These are phyloP conservation scores for Helicoverpa armigera DNA, from an alignment of 1,140 invertebrate genomes.

Conservation along the genomic window DNA sequence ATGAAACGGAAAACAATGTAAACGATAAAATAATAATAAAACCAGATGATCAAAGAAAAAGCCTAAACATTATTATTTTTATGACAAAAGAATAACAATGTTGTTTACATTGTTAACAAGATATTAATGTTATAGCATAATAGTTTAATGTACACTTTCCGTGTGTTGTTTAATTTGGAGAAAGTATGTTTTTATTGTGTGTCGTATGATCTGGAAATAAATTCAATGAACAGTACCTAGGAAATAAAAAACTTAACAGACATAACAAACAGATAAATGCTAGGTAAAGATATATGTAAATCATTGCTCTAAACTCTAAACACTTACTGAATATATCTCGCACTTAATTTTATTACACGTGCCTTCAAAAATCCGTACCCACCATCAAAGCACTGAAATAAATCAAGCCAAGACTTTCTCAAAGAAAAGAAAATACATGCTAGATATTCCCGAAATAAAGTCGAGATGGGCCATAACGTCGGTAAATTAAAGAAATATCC, in stretches of 20 bases:
- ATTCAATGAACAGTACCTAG: no score
- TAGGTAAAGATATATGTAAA: no score
- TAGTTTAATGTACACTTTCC: no score
- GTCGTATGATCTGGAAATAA: no score
- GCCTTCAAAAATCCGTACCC: background rate
- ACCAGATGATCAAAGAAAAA: background rate
- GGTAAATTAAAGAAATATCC: slow-evolving; percentile 32
- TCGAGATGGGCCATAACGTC: slow-evolving; percentile 10
- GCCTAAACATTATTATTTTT: background rate
- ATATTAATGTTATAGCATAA: no score
- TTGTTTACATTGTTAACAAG: background rate
- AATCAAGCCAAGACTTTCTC: background rate
- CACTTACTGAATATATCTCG: background rate
- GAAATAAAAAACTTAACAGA: no score
- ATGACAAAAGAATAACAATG: background rate
- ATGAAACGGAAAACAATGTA: background rate
- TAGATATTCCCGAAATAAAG: slow-evolving; percentile 15
- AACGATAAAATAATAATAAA: background rate
- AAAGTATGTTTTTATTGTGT: no score
- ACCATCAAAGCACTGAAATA: background rate
- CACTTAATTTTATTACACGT: background rate
- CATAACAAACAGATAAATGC: no score
- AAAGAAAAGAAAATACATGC: background rate
- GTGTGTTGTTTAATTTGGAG: no score
- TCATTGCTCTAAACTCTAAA: background rate